These are phyloP conservation scores for Rhabdornis inornatus DNA, from an alignment of 2,113 vertebrate species.

Conservation along the genomic window DNA sequence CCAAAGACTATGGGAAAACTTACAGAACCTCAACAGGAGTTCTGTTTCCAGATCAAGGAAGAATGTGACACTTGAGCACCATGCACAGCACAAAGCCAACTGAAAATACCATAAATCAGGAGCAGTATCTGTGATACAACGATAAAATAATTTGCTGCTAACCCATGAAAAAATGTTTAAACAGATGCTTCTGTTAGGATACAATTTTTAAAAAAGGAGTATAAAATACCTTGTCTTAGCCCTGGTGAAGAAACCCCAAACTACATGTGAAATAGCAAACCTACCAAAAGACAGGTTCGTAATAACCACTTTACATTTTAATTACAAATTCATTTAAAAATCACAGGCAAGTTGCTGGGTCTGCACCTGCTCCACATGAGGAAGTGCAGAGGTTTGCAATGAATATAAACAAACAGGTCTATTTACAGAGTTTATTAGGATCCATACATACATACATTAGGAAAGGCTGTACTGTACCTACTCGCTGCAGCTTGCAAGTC, in stretches of 20 bases:
- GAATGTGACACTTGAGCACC: background rate
- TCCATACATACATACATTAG: constrained; percentile 70
- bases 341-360: background rate
- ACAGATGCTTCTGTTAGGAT: background rate
- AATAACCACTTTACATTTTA: constrained; percentile 20
- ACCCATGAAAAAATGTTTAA: background rate
- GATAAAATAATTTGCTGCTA: background rate
- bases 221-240: background rate
- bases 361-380: background rate
- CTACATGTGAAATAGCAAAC: background rate
- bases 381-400: constrained; percentile 17
- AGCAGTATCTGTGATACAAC: background rate
- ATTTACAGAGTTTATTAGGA: constrained; percentile 82
- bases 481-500: constrained; percentile 45
- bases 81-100: background rate
- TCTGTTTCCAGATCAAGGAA: background rate
- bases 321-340: constrained; percentile 27
- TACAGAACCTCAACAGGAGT: background rate
- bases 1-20: background rate
- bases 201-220: background rate
- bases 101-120: background rate
- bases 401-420: constrained; percentile 40
- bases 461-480: constrained; percentile 73
- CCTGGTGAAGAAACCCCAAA: background rate
- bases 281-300: background rate